phyloP scores from a whole-genome alignment of 2,113 vertebrate genomes.

The Bubo scandiacus region DNA sequence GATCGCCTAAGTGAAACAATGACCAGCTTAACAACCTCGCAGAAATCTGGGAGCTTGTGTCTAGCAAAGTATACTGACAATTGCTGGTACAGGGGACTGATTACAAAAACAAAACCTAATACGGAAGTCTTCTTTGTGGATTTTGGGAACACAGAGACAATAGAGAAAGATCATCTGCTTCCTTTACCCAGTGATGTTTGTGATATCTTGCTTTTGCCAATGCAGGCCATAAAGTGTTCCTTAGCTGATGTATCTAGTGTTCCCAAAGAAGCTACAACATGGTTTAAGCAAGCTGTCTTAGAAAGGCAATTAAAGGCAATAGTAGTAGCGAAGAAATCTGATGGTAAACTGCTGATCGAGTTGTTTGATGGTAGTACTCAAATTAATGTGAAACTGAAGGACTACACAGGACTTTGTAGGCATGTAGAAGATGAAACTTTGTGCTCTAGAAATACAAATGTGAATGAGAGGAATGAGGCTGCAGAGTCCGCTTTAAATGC shows the following conservation, averaged over 20 bases:
- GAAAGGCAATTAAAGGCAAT: slow-evolving; percentile 78
- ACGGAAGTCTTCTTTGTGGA: slow-evolving; percentile 89
- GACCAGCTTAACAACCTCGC: slow-evolving; percentile 40
- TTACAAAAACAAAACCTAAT: slow-evolving; percentile 70
- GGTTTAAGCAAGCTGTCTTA: slow-evolving; percentile 82
- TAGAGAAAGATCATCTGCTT: slow-evolving; percentile 77
- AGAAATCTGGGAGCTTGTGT: slow-evolving; percentile 76
- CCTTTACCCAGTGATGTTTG: slow-evolving; percentile 83
- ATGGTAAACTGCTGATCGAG: slow-evolving; percentile 86
- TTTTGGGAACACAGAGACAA: slow-evolving; percentile 84
- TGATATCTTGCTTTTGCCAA: slow-evolving; percentile 84
- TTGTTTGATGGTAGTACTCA: slow-evolving; percentile 81
- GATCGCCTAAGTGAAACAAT: slow-evolving; percentile 66
- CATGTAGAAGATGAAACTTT: not conserved
- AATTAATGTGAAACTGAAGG: slow-evolving; percentile 84
- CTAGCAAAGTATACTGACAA: slow-evolving; percentile 88
- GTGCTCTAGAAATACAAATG: not conserved
- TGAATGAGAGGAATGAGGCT: not conserved
- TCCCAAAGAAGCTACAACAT: slow-evolving; percentile 70
- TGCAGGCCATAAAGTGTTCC: slow-evolving; percentile 87
- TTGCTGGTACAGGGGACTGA: slow-evolving; percentile 87
- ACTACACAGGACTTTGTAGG: not conserved
- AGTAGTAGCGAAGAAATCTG: slow-evolving; percentile 84
- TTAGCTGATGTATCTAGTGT: slow-evolving; percentile 81
- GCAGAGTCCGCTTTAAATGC: not conserved